These are phyloP conservation scores for Xenops minutus DNA, from an alignment of 2,797 vertebrate genomes.

Conservation along the genomic window DNA sequence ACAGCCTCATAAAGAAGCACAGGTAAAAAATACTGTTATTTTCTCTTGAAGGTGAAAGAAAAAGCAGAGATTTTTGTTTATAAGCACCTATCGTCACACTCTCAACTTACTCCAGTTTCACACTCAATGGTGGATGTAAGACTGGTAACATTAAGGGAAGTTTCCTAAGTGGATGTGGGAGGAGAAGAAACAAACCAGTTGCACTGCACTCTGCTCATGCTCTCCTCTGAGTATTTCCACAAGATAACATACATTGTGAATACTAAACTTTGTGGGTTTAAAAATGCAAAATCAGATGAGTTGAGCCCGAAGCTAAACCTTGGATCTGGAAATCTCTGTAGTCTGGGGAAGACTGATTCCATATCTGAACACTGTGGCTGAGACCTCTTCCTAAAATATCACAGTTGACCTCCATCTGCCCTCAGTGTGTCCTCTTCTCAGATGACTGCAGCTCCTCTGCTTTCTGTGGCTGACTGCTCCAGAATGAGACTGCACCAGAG, in stretches of 20 bases:
- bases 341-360: conserved; percentile 1
- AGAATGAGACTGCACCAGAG: background rate
- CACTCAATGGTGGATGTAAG: background rate
- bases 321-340: background rate
- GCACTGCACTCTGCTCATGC: fast-evolving
- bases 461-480: background rate
- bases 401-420: background rate
- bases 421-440: background rate
- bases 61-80: background rate
- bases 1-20: background rate
- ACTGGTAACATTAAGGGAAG: background rate
- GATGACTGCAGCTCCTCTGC: background rate
- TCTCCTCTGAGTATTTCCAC: background rate
- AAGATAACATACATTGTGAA: background rate
- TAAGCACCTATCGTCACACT: background rate
- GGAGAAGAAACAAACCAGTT: background rate
- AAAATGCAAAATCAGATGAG: background rate
- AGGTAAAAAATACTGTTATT: background rate
- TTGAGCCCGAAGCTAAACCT: background rate
- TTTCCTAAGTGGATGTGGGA: background rate
- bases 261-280: background rate
- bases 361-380: background rate
- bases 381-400: conserved; percentile 23
- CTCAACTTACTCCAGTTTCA: background rate
- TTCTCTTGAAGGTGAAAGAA: background rate